Conservation (phyloP, 2,888 invertebrate genomes). For the Nomada goodeniana region DNA sequence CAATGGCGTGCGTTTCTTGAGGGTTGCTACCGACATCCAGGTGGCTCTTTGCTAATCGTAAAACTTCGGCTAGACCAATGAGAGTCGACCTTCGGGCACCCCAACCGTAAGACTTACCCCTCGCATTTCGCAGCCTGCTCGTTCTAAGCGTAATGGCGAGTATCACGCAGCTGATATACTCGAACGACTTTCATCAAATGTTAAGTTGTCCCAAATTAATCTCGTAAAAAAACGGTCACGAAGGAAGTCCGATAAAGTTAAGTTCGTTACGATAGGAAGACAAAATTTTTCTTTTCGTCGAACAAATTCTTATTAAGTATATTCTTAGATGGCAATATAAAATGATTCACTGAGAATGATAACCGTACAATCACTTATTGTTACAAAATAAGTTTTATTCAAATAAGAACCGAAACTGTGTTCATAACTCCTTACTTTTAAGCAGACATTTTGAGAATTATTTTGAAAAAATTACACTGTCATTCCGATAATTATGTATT, state of each 20-base stretch:
- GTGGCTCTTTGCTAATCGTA: conserved; percentile 62
- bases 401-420: no score
- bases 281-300: not conserved
- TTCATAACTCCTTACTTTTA: no score
- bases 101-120: conserved; percentile 44
- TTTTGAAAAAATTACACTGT: no score
- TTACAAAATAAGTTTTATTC: no score
- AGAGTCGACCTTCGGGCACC: conserved; percentile 20
- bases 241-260: no score
- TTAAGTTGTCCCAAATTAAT: conserved; percentile 78
- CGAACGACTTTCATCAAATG: conserved; percentile 75
- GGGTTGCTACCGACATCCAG: conserved; percentile 70
- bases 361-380: no score
- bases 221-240: conserved; percentile 71
- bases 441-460: no score
- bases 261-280: not conserved
- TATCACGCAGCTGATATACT: conserved; percentile 70
- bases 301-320: not conserved
- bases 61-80: conserved; percentile 64
- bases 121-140: conserved; percentile 50
- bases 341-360: no score
- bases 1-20: conserved; percentile 57
- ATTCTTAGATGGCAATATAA: no score
- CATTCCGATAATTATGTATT: no score
- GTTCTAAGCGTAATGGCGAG: conserved; percentile 75